Evolutionary conservation across 1,140 invertebrate species (phyloP), one percentile per base, ranked within the genome.

Genomic region (Drosophila suzukii): DNA sequence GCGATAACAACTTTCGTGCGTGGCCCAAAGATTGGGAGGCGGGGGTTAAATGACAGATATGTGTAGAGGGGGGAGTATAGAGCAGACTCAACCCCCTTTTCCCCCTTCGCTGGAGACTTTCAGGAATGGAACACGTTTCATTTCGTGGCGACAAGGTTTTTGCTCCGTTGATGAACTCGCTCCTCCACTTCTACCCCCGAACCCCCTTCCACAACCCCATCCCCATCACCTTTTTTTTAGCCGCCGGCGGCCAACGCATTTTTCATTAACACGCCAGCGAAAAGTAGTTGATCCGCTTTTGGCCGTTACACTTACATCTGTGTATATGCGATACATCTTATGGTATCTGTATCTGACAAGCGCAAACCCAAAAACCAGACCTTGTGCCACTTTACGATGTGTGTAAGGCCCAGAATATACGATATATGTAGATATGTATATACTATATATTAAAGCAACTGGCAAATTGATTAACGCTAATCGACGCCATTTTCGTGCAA

Each of bases 401-500:
- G 75, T 59, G 34, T 61, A 56, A 39, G 75, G 49, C 76, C 71
- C 65, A 84, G 81, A 84, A 84, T 84, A 66, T 59, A 47, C 10
- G 15, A 84, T 84, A 67, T 63, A 44, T 4, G 7, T 63, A 63
- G 34, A 32, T 13, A 15, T 15, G 15, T 61, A 39, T 62, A 41
- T 32, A 57, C 6, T 20, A 39, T 62, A 60, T 43, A 62, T 51
- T 41, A 15, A 65, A 38, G 44, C 50, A 47, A 66, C 74, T 71
- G 65, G 59, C 68, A 80, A 89, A 89, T 89, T 89, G 84, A 89
- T 89, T 84, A 89, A 84, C 77, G 65, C 77, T 89, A 81, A 89
- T 81, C 80, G 84, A 58, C 65, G 82, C 82, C 82, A 86, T 89
- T 89, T 89, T 88, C 15, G 62, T 59, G 76, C 74, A 61, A 46